Percentiles rank a stretch among this genome's conserved stretches.
These are phyloP conservation scores for Xylophagus ater DNA, from an alignment of 2,888 invertebrate species.

Conservation along the genomic window DNA sequence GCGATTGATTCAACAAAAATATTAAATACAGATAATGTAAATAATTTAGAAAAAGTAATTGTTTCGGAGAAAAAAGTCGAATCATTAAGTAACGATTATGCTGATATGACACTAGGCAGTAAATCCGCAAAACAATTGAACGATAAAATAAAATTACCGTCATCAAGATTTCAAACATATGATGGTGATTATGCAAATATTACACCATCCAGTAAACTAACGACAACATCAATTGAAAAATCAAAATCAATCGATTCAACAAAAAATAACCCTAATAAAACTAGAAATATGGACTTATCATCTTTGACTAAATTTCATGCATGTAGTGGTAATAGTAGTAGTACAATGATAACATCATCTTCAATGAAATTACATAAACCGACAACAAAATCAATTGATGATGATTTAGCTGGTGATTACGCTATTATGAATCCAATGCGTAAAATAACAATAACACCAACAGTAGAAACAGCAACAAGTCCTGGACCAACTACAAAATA, in stretches of 20 bases:
- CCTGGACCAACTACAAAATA: constrained; percentile 3
- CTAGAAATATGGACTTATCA: constrained; percentile 7
- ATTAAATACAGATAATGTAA: constrained; percentile 9
- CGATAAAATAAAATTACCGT: too few relatives aligned
- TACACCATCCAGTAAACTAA: not conserved
- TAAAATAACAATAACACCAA: constrained; percentile 13
- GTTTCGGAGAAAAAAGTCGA: constrained; percentile 12
- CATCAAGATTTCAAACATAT: not conserved
- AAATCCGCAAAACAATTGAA: too few relatives aligned
- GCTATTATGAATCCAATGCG: constrained; percentile 39
- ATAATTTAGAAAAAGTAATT: not conserved
- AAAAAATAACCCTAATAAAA: constrained; percentile 4
- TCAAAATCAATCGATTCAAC: constrained; percentile 11
- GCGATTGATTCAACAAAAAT: constrained; percentile 10
- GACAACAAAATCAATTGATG: constrained; percentile 1
- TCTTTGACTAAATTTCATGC: not conserved
- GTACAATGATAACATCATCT: constrained; percentile 6
- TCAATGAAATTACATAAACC: too few relatives aligned
- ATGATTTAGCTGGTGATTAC: constrained; percentile 38
- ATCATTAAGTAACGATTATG: constrained; percentile 20
- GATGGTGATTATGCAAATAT: constrained; percentile 11
- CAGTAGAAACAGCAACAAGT: constrained; percentile 12
- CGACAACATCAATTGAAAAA: constrained; percentile 12
- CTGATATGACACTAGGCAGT: constrained; percentile 19
- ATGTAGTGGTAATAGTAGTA: too few relatives aligned